Percentiles rank a stretch among this genome's conserved stretches.
These are phyloP conservation scores for Gorsachius goisagi DNA, from an alignment of 2,113 vertebrate genomes.

Conservation along the genomic window DNA sequence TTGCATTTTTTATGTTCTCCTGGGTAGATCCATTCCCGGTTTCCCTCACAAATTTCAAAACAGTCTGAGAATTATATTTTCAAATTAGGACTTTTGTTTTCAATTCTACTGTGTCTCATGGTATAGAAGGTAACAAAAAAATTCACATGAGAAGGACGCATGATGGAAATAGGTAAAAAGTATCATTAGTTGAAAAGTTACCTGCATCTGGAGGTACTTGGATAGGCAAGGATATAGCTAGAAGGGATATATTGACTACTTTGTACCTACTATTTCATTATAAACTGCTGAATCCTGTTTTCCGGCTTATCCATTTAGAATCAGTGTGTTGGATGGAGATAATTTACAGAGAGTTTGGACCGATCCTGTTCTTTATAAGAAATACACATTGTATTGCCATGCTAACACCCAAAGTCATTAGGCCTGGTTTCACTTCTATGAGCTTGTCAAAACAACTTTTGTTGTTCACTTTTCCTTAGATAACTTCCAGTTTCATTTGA, in stretches of 20 bases:
- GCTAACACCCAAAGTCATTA: neutral
- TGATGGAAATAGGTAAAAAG: neutral
- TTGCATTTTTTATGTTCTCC: neutral
- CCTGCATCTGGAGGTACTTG: neutral
- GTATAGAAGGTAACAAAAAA: neutral
- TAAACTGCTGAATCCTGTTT: neutral
- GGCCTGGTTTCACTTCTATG: neutral
- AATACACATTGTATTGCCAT: fast-evolving
- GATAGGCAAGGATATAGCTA: neutral
- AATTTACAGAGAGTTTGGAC: neutral
- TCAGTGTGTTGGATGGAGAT: neutral
- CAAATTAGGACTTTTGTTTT: neutral
- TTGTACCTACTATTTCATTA: neutral
- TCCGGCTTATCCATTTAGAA: neutral
- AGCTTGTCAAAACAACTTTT: neutral
- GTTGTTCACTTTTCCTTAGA: neutral
- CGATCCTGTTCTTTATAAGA: neutral
- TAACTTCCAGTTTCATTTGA: neutral
- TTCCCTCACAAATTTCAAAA: neutral
- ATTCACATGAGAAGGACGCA: neutral
- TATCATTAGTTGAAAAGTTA: neutral
- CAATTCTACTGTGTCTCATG: neutral
- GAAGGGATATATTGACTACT: neutral
- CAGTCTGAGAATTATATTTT: neutral
- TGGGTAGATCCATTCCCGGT: neutral